phyloP scores from a whole-genome alignment of 1,140 invertebrate species.

The Micrasema minimum region DNA sequence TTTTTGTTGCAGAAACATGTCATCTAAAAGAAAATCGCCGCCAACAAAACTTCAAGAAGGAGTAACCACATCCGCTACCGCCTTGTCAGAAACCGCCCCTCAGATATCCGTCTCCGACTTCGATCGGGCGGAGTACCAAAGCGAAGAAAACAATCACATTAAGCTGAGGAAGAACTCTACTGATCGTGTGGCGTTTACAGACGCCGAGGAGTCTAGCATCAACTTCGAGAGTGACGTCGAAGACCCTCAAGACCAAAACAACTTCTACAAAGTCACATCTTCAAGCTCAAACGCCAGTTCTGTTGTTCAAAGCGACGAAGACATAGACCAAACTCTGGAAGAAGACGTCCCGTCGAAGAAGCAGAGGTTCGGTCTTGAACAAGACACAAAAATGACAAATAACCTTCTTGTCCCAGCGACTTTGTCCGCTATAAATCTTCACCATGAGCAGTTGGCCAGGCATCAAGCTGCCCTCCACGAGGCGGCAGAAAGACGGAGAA shows the following conservation, averaged over 20 bases:
- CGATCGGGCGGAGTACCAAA: constrained; percentile 61
- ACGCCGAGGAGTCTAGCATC: constrained; percentile 56
- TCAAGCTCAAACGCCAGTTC: constrained; percentile 68
- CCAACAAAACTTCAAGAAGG: constrained; percentile 90
- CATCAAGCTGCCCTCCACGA: constrained; percentile 53
- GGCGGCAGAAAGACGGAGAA: constrained; percentile 62
- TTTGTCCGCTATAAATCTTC: constrained; percentile 63
- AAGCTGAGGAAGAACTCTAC: constrained; percentile 36
- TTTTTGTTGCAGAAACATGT: constrained; percentile 84
- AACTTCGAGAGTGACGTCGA: constrained; percentile 62
- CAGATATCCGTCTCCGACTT: constrained; percentile 51
- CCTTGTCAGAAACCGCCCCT: constrained; percentile 55
- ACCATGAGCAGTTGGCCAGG: constrained; percentile 61
- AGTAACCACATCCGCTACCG: constrained; percentile 68
- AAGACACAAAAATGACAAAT: constrained; percentile 62
- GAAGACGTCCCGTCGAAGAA: constrained; percentile 68
- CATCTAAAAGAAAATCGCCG: constrained; percentile 92
- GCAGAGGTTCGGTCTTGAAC: constrained; percentile 58
- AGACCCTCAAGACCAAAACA: constrained; percentile 58
- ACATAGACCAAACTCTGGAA: constrained; percentile 61
- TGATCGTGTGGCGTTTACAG: constrained; percentile 54
- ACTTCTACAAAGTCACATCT: constrained; percentile 67
- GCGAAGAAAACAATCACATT: constrained; percentile 55
- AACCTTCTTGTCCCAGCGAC: constrained; percentile 66
- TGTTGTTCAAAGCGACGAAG: constrained; percentile 70